Evolutionary conservation across 2,113 vertebrate species (phyloP), one percentile per base, ranked within the genome.

Genomic region (Strigops habroptila): DNA sequence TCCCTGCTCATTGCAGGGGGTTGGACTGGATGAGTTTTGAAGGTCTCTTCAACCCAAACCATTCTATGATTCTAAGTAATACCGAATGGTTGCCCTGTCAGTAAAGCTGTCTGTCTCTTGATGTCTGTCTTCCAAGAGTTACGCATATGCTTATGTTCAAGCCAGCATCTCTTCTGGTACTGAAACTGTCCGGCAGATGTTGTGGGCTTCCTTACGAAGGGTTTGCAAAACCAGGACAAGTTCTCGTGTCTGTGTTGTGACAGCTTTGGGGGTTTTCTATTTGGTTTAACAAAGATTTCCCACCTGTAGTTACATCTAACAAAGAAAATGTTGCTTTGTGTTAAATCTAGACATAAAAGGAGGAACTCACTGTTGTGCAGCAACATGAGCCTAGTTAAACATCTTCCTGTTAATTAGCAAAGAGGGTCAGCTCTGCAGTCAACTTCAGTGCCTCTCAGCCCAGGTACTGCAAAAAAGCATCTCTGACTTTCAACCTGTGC

Each of bases 81-180:
- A 3, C 31, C 4, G 21, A 15, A 7, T 12, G 44, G 13, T 52
- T n/a, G 3, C 30, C 1, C 35, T 16, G n/a, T 30, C 31, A 30
- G 44, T 23, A 27, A 14, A 53, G 39, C 71, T 59, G 63, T 8
- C 33, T 35, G 43, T 10, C 48, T 37, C 33, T 31, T 55, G 18
- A 7, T 79, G 41, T 10, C 41, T 53, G n/a, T 51, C 33, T 69
- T 37, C 39, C 48, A 30, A 24, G 69, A 46, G 57, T 37, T 37
- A 4, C 6, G 1, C 7, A 3, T 14, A 2, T 7, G 0, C 18
- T 33, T 28, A 65, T 49, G 41, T 64, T 65, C 49, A 30, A 51
- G 44, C 74, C 55, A n/a, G 5, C 5, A 9, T 23, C 39, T 88
- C 9, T 65, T 31, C 28, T 57, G 39, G 13, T 5, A 65, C 21